Base-by-base conservation (phyloP, 2,888 invertebrate species). In the Metellina segmentata region DNA sequence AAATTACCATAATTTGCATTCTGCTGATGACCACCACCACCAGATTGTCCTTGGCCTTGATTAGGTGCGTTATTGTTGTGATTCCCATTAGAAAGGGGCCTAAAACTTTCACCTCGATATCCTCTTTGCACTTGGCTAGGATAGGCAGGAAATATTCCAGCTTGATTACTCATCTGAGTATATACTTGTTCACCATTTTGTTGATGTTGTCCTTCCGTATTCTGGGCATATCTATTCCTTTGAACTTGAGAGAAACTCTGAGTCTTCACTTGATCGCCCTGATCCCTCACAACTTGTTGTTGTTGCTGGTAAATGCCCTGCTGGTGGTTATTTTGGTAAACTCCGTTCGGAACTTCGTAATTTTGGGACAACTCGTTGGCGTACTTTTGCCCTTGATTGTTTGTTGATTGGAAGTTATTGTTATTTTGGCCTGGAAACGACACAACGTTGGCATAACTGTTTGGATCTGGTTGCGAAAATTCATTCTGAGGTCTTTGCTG, bases 401-500 rank as follows among this genome's bases (percentile, higher is more conserved):
- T 69, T 7, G 61, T 69, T 0, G 13, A 34, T 51, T 79, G 78
- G 34, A 79, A 79, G 53, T 79, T 83, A 20, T 6, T 49, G 7
- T 78, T 74, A n/a, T 11, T 69, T 48, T 78, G 79, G 16, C 71
- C 89, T 0, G 89, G 89, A 34, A 90, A 90, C 7, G 53, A 20
- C 7, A 83, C 61, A 6, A 11, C n/a, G 48, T 90, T 83, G 6
- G 83, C 53, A 72, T 90, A 85, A 7, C 52, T 72, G 34, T 70
- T 82, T 9, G 89, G 53, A 83, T 90, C 85, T 7, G 77, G 83
- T n/a, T 71, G 72, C 16, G 89, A 85, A 61, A 77, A 90, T 49
- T 53, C 79, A 16, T 83, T 85, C 8, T 51, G 20, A 11, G 71
- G 85, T 53, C 70, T 69, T 20, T 13, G 61, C 5, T 49, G 75